These are phyloP conservation scores for Semaprochilodus insignis DNA, from an alignment of 2,797 vertebrate species.

Conservation along the genomic window DNA sequence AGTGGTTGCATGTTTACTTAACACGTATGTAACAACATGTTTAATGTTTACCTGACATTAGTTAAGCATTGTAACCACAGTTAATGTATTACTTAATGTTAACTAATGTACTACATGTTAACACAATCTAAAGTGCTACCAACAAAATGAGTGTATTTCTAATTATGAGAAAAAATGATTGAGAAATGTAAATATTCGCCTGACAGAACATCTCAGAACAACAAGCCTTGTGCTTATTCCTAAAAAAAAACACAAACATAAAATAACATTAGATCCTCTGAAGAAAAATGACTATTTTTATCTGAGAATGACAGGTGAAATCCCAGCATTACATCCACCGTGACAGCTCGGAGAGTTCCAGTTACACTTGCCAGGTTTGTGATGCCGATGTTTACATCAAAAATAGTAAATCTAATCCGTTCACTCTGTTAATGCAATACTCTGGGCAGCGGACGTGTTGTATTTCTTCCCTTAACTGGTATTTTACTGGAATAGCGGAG, in stretches of 20 bases:
- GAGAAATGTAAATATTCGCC: not conserved
- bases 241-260: constrained; percentile 1
- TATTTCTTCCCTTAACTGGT: constrained; percentile 35
- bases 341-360: constrained; percentile 40
- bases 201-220: constrained; percentile 7
- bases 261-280: constrained; percentile 16
- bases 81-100: too few species aligned
- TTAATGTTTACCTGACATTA: too few species aligned
- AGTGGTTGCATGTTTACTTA: too few species aligned
- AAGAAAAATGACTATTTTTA: constrained; percentile 47
- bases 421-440: constrained; percentile 41
- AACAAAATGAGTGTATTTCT: too few species aligned
- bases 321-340: constrained; percentile 35
- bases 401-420: constrained; percentile 39
- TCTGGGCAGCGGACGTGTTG: constrained; percentile 16
- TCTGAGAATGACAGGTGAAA: constrained; percentile 49
- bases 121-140: too few species aligned
- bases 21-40: too few species aligned
- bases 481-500: constrained; percentile 49
- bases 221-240: constrained; percentile 19
- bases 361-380: constrained; percentile 29
- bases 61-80: too few species aligned
- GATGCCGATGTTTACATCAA: constrained; percentile 45
- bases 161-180: too few species aligned
- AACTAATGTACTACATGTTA: too few species aligned